These are phyloP conservation scores for Phrixothrix hirtus DNA, from an alignment of 2,888 invertebrate species.

Conservation along the genomic window DNA sequence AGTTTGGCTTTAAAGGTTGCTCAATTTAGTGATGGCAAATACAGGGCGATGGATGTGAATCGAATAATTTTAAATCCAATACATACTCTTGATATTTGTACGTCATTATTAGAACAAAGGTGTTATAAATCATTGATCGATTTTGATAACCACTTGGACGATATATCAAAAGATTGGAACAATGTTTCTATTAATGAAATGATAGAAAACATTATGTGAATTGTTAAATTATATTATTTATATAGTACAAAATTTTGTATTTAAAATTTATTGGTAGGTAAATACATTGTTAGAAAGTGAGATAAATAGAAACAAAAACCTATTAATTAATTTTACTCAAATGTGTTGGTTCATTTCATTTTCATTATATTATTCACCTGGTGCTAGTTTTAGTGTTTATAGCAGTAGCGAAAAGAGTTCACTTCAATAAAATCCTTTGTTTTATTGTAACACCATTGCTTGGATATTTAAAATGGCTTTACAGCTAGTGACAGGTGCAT, in stretches of 20 bases:
- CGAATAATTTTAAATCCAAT: slow-evolving; percentile 55
- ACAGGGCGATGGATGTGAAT: slow-evolving; percentile 64
- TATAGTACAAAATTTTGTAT: background rate
- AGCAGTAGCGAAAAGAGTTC: no score
- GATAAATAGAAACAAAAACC: no score
- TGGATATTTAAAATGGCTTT: no score
- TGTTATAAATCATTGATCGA: slow-evolving; percentile 82
- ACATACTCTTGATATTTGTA: slow-evolving; percentile 66
- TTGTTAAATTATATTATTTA: slow-evolving; percentile 34
- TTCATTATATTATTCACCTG: no score
- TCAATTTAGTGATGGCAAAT: slow-evolving; percentile 74
- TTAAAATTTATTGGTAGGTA: background rate
- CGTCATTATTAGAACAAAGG: slow-evolving; percentile 71
- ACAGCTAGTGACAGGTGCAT: no score
- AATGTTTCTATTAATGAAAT: slow-evolving; percentile 71
- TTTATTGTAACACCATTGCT: no score
- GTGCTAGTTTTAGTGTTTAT: no score
- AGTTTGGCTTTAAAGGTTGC: slow-evolving; percentile 71
- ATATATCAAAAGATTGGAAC: slow-evolving; percentile 86
- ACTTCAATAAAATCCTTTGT: no score
- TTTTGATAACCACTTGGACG: slow-evolving; percentile 96
- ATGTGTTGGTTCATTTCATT: no score
- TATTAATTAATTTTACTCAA: no score
- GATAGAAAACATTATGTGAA: slow-evolving; percentile 54
- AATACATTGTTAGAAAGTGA: no score